Base-by-base conservation (phyloP, 2,797 vertebrate genomes). In the Pseudocheirus occidentalis region DNA sequence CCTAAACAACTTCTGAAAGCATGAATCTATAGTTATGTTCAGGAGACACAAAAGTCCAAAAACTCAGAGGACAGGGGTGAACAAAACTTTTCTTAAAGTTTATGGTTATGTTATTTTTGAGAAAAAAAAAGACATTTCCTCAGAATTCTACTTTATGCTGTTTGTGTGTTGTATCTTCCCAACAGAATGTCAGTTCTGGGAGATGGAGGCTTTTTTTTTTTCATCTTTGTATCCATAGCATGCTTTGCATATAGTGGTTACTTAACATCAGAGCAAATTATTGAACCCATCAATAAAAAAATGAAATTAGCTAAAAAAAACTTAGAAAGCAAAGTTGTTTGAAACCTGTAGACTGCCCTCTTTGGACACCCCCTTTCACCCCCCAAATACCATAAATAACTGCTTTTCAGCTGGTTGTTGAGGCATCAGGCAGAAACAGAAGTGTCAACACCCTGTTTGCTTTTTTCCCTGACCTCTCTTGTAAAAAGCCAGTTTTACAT, bases 401-500 rank as follows among this genome's bases (percentile, higher is more conserved):
- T 81, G 73, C 73, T 81, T 81, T 81, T 81, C 73, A 81, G 73
- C 73, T 81, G 73, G 73, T 81, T 81, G 73, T 81, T 81, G 73
- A 81, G 40, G 73, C 73, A 81, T 81, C 73, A 81, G 40, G 73
- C 73, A 81, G 73, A 81, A 27, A 81, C 73, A 81, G 73, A 81
- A 81, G 73, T 81, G 73, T 81, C 73, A 81, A 81, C 73, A 81
- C 40, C 73, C 73, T 81, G 73, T 81, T 81, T 81, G 18, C 73
- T 81, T 81, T 81, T 81, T 81, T 12, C 34, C 29, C 73, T 81
- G 40, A 81, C 73, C 73, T 81, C 73, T 21, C 73, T 46, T 81
- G 73, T 81, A 81, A 81, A 81, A 81, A 81, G 18, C 40, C 73
- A 81, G 73, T 81, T 81, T 81, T 81, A 81, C 73, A 81, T 81